Evolutionary conservation across 2,888 invertebrate genomes (phyloP).

Genomic region (Beris morrisii): DNA sequence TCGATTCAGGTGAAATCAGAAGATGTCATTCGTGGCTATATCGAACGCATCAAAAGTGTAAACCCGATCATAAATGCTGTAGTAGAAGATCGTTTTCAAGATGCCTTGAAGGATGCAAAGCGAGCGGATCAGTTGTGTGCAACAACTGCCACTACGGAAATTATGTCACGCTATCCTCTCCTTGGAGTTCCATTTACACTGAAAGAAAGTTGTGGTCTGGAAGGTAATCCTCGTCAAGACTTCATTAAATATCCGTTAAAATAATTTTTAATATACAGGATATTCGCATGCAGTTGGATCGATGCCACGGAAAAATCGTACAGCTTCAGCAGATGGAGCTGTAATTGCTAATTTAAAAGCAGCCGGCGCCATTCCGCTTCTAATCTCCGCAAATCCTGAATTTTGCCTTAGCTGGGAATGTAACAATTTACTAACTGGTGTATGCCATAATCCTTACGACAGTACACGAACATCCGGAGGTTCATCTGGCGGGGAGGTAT

Average conservation of each 20-base stretch:
- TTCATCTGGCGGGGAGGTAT: slow-evolving; percentile 85
- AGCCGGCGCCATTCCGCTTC: slow-evolving; percentile 80
- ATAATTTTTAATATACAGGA: slow-evolving; percentile 54
- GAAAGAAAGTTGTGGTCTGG: slow-evolving; percentile 76
- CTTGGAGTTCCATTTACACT: slow-evolving; percentile 81
- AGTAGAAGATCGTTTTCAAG: slow-evolving; percentile 65
- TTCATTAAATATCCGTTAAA: too few species aligned
- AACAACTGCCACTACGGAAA: slow-evolving; percentile 42
- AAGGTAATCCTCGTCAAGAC: slow-evolving; percentile 58
- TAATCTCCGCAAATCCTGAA: slow-evolving; percentile 85
- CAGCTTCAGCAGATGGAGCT: slow-evolving; percentile 68
- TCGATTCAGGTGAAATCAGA: slow-evolving; percentile 61
- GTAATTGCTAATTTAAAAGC: slow-evolving; percentile 64
- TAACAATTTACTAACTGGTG: slow-evolving; percentile 74
- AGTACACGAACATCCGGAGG: slow-evolving; percentile 75
- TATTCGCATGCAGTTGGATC: slow-evolving; percentile 72
- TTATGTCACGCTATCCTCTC: slow-evolving; percentile 64
- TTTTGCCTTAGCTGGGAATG: slow-evolving; percentile 88
- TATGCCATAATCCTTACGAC: slow-evolving; percentile 83
- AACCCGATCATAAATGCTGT: slow-evolving; percentile 71
- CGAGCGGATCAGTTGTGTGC: slow-evolving; percentile 58
- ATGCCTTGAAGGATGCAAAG: slow-evolving; percentile 64
- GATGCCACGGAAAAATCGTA: slow-evolving; percentile 55
- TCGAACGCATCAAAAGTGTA: slow-evolving; percentile 66
- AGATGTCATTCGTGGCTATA: slow-evolving; percentile 63